Percentiles rank a stretch among this genome's conserved stretches.
These are phyloP conservation scores for Synaphobranchus kaupii DNA, from an alignment of 2,797 vertebrate species.

Conservation along the genomic window DNA sequence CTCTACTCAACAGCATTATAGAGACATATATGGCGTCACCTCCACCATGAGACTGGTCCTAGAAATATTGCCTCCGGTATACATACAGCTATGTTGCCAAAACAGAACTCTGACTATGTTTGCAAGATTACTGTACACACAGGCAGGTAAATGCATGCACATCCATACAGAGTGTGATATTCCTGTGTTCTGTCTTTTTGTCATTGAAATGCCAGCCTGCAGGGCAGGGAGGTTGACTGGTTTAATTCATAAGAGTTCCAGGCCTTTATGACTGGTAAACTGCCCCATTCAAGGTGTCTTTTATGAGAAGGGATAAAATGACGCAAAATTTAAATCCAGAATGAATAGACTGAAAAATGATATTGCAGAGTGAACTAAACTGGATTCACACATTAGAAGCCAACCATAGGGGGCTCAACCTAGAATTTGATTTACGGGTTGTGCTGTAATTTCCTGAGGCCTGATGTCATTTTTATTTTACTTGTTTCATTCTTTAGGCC, in stretches of 20 bases:
- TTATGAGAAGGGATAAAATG: not conserved
- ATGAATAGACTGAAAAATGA: conserved; percentile 21
- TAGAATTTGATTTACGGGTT: no score
- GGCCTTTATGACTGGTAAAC: not conserved
- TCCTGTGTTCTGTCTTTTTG: not conserved
- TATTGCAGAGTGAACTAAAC: not conserved
- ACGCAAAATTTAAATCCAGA: not conserved
- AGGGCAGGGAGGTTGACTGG: not conserved
- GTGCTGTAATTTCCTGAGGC: no score
- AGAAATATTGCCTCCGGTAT: not conserved
- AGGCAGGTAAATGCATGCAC: not conserved
- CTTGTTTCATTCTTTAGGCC: no score
- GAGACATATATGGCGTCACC: not conserved
- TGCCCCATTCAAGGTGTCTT: not conserved
- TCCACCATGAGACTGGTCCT: not conserved
- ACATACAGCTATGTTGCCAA: not conserved
- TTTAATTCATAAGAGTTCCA: not conserved
- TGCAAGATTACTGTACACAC: conserved; percentile 7
- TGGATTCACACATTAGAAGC: no score
- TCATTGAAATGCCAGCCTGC: not conserved
- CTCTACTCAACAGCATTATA: not conserved
- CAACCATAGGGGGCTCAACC: no score
- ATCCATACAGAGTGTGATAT: not conserved
- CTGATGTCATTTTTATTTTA: no score
- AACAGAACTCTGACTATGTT: not conserved